Conservation (phyloP, 2,797 vertebrate genomes). For the Notolabrus celidotus region DNA sequence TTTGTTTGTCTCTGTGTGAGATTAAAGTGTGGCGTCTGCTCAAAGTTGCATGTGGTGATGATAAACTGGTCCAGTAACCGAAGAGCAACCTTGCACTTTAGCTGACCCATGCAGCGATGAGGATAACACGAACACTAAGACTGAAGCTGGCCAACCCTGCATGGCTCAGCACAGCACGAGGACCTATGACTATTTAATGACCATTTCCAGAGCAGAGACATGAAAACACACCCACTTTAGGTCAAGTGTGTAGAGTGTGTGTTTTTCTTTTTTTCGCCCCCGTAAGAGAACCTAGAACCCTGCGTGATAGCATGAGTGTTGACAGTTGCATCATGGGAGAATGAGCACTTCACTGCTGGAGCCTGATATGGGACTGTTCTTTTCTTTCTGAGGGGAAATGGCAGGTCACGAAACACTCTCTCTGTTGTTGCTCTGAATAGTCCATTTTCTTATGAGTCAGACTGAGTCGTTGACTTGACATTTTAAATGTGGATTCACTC, state of each 20-base stretch:
- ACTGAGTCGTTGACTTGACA: too few relatives aligned
- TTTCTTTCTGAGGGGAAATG: background rate
- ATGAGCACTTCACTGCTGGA: slow-evolving; percentile 34
- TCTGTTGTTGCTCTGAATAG: slow-evolving; percentile 13
- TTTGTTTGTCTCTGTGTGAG: too few relatives aligned
- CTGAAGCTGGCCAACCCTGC: slow-evolving; percentile 46
- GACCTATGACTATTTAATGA: slow-evolving; percentile 83
- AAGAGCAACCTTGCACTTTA: slow-evolving; percentile 70
- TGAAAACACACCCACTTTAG: slow-evolving; percentile 32
- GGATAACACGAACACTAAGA: slow-evolving; percentile 60
- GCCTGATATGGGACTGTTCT: background rate
- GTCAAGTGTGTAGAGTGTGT: slow-evolving; percentile 32
- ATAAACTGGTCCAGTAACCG: slow-evolving; percentile 60
- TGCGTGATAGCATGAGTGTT: slow-evolving; percentile 44
- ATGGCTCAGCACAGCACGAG: slow-evolving; percentile 51
- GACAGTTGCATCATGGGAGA: slow-evolving; percentile 38
- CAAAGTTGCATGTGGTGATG: slow-evolving; percentile 24
- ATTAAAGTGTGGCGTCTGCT: too few relatives aligned
- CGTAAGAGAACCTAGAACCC: slow-evolving; percentile 30
- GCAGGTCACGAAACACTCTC: slow-evolving; percentile 31
- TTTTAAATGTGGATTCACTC: too few relatives aligned
- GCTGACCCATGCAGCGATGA: slow-evolving; percentile 69
- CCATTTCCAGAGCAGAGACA: slow-evolving; percentile 45
- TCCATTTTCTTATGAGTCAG: too few relatives aligned
- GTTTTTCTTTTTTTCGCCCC: slow-evolving; percentile 26